Evolutionary conservation across 1,140 invertebrate genomes (phyloP).

Genomic region (Penaeus chinensis): DNA sequence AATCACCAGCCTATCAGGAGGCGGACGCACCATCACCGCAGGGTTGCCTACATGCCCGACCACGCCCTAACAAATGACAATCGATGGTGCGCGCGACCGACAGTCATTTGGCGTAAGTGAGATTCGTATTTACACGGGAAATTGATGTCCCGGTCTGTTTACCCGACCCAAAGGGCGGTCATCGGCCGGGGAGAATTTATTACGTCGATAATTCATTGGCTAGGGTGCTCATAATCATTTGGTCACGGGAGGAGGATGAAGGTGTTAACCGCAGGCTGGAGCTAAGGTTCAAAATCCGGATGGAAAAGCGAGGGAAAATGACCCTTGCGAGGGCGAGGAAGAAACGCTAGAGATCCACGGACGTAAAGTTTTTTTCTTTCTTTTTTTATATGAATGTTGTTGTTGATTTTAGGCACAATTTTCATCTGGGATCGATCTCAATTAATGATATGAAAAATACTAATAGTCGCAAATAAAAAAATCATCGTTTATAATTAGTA

Average conservation of each 20-base stretch:
- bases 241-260: background rate
- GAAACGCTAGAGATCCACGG: no score
- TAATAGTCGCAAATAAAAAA: no score
- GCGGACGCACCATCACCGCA: background rate
- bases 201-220: constrained; percentile 43
- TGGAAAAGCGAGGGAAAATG: background rate
- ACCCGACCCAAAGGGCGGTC: constrained; percentile 34
- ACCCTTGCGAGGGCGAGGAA: background rate
- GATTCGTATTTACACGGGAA: constrained; percentile 47
- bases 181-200: constrained; percentile 39
- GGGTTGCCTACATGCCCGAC: constrained; percentile 28
- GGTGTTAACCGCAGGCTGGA: background rate
- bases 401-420: no score
- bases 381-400: no score
- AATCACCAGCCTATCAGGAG: constrained; percentile 29
- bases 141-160: constrained; percentile 45
- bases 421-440: no score
- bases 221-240: constrained; percentile 43
- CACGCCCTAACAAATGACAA: constrained; percentile 47
- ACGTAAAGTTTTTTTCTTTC: background rate
- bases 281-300: background rate
- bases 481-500: no score
- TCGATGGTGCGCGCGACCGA: constrained; percentile 32
- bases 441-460: no score
- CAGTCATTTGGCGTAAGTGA: constrained; percentile 48